Percentiles rank a stretch among this genome's conserved stretches.
phyloP scores from a whole-genome alignment of 2,888 invertebrate species.

The Apamea crenata region DNA sequence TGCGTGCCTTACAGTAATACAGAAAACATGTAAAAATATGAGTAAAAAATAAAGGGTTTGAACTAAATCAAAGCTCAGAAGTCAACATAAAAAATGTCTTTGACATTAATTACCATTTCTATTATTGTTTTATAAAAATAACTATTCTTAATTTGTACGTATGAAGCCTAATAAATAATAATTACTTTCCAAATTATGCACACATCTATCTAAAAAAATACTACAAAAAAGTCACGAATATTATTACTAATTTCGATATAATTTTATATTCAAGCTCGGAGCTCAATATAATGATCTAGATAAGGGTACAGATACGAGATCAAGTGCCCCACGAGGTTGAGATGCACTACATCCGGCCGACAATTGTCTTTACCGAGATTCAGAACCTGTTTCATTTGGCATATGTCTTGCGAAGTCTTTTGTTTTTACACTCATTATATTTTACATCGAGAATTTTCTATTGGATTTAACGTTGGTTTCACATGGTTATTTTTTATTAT shows the following conservation, averaged over 20 bases:
- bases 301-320: conserved; percentile 67
- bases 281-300: conserved; percentile 55
- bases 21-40: conserved; percentile 31
- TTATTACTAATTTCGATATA: conserved; percentile 30
- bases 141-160: not conserved
- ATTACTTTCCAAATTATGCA: not conserved
- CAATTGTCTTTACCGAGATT: conserved; percentile 78
- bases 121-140: conserved; percentile 3
- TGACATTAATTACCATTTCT: conserved; percentile 18
- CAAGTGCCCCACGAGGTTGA: conserved; percentile 73
- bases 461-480: conserved; percentile 12
- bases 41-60: conserved; percentile 25
- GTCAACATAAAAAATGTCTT: conserved; percentile 30
- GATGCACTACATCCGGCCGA: conserved; percentile 80
- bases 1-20: conserved; percentile 42
- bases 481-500: not conserved
- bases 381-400: conserved; percentile 75
- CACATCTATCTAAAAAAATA: not conserved
- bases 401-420: conserved; percentile 71
- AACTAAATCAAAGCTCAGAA: conserved; percentile 11
- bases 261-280: conserved; percentile 45
- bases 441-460: conserved; percentile 47
- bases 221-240: not conserved
- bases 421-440: conserved; percentile 71
- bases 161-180: not conserved